Percentiles rank a stretch among this genome's conserved stretches.
phyloP scores from a whole-genome alignment of 1,140 invertebrate genomes.

The Drosophila sproati region DNA sequence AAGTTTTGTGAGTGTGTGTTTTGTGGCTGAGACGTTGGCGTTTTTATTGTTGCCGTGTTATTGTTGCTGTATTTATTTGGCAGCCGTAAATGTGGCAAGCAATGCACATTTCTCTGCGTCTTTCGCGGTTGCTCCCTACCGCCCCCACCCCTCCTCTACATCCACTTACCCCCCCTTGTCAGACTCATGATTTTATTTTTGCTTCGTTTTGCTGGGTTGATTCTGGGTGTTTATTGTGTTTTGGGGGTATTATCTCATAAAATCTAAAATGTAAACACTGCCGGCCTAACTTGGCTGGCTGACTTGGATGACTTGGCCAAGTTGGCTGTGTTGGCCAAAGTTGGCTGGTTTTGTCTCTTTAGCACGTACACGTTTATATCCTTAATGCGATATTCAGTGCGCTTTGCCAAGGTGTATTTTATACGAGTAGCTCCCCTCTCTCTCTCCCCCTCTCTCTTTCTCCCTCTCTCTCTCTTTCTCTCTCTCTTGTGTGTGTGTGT shows the following conservation, averaged over 20 bases:
- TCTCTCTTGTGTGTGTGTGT: background rate
- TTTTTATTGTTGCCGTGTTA: slow-evolving; percentile 74
- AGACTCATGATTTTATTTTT: slow-evolving; percentile 3
- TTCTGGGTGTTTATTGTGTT: slow-evolving; percentile 59
- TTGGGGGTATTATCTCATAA: slow-evolving; percentile 73
- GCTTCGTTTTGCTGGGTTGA: slow-evolving; percentile 11
- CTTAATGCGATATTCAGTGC: slow-evolving; percentile 50
- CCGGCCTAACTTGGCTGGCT: background rate
- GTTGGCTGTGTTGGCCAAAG: background rate
- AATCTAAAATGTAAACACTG: slow-evolving; percentile 79
- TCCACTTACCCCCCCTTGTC: background rate
- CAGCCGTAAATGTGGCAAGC: slow-evolving; percentile 45
- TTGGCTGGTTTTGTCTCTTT: slow-evolving; percentile 41
- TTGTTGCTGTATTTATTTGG: slow-evolving; percentile 78
- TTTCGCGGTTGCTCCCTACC: slow-evolving; percentile 36
- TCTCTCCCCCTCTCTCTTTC: background rate
- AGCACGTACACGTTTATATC: slow-evolving; percentile 70
- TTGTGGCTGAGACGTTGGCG: slow-evolving; percentile 59
- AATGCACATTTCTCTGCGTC: slow-evolving; percentile 34
- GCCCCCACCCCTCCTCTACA: background rate
- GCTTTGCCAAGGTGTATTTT: slow-evolving; percentile 28
- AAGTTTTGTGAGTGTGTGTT: slow-evolving; percentile 27
- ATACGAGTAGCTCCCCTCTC: background rate
- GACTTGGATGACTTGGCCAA: background rate
- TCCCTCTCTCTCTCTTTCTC: background rate